These are phyloP conservation scores for Stercorarius parasiticus DNA, from an alignment of 2,113 vertebrate species.

Conservation along the genomic window DNA sequence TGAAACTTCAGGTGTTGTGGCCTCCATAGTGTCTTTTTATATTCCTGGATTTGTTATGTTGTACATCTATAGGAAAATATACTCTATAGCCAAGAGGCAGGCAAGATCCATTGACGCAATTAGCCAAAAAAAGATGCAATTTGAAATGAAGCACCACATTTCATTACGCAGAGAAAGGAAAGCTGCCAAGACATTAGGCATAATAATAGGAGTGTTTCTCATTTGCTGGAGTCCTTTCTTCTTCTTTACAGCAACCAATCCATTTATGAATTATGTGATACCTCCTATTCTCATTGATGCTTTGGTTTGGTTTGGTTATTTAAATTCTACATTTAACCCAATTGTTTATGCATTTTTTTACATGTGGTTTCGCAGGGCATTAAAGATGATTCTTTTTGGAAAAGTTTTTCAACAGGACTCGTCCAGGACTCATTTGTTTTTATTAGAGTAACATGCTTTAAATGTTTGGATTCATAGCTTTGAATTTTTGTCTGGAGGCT, in stretches of 20 bases:
- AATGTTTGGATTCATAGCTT: not conserved
- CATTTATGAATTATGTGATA: constrained; percentile 74
- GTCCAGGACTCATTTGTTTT: constrained; percentile 72
- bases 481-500: not conserved
- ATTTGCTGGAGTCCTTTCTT: constrained; percentile 85
- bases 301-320: constrained; percentile 83
- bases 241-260: constrained; percentile 74
- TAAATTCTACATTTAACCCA: constrained; percentile 84
- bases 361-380: constrained; percentile 81
- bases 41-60: constrained; percentile 81
- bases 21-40: constrained; percentile 78
- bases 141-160: constrained; percentile 45
- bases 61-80: constrained; percentile 80
- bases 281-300: constrained; percentile 71
- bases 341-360: constrained; percentile 86
- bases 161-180: constrained; percentile 74
- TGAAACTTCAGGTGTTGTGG: constrained; percentile 71
- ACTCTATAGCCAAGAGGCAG: constrained; percentile 75
- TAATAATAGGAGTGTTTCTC: constrained; percentile 81
- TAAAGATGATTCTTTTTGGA: constrained; percentile 79
- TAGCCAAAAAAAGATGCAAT: constrained; percentile 35
- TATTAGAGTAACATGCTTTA: constrained; percentile 35
- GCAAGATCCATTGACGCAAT: constrained; percentile 70
- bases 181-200: constrained; percentile 80
- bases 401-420: constrained; percentile 77